phyloP scores from a whole-genome alignment of 2,888 invertebrate species.

The Cheilosia variabilis region DNA sequence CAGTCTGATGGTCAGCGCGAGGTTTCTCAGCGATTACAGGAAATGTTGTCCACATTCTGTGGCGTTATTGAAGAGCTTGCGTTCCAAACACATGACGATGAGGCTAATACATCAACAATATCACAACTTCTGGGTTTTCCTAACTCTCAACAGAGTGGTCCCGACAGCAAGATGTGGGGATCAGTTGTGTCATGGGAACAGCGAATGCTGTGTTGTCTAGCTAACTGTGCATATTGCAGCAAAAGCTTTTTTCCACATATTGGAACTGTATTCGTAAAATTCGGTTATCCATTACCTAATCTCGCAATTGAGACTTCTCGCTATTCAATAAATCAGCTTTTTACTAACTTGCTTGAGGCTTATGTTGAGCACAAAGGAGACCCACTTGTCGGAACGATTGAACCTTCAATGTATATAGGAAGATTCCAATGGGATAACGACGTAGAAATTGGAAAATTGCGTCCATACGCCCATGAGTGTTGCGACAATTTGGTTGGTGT shows the following conservation, averaged over 20 bases:
- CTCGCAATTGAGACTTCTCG: conserved; percentile 88
- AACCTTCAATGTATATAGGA: conserved; percentile 97
- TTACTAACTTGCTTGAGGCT: conserved; percentile 87
- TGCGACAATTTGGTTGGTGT: conserved; percentile 89
- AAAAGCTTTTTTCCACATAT: conserved; percentile 90
- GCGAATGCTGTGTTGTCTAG: conserved; percentile 92
- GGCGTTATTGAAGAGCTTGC: conserved; percentile 90
- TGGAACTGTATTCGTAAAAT: conserved; percentile 86
- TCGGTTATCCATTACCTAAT: conserved; percentile 90
- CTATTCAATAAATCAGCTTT: conserved; percentile 85
- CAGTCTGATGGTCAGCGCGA: conserved; percentile 83
- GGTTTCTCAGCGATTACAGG: conserved; percentile 84
- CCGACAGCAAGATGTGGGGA: conserved; percentile 78
- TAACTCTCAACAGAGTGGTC: conserved; percentile 81
- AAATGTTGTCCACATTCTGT: conserved; percentile 87
- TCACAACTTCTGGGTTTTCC: conserved; percentile 88
- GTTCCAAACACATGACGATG: conserved; percentile 87
- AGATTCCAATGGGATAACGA: conserved; percentile 93
- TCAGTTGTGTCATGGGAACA: conserved; percentile 88
- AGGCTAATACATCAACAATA: conserved; percentile 84
- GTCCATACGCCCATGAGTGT: conserved; percentile 95
- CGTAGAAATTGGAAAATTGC: conserved; percentile 89
- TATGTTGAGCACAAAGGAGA: conserved; percentile 96
- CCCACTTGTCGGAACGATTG: conserved; percentile 97
- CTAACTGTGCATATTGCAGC: conserved; percentile 94